phyloP scores from a whole-genome alignment of 1,140 invertebrate species.

The Stenopsyche tienmushanensis region DNA sequence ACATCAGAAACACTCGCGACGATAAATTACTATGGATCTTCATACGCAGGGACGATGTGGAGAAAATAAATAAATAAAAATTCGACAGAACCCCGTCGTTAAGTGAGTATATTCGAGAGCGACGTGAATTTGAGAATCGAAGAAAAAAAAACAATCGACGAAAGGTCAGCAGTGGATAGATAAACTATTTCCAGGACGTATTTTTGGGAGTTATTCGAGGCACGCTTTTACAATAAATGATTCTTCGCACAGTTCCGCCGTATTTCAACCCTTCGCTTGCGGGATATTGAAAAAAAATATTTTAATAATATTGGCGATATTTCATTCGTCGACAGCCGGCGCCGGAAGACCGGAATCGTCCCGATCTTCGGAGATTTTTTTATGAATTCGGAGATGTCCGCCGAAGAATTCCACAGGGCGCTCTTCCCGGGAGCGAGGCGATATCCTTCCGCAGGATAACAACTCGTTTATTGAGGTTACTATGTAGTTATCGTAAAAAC shows the following conservation, averaged over 20 bases:
- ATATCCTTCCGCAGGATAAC: conserved; percentile 18
- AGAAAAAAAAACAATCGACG: too few relatives aligned
- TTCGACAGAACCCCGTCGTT: too few relatives aligned
- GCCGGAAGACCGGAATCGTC: not conserved
- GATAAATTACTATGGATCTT: too few relatives aligned
- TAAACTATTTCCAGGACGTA: too few relatives aligned
- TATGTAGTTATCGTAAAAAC: conserved; percentile 26
- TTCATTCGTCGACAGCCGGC: not conserved
- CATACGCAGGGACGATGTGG: too few relatives aligned
- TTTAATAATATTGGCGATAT: not conserved
- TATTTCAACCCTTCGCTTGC: not conserved
- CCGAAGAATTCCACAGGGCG: not conserved
- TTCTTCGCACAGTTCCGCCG: not conserved
- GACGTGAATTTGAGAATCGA: too few relatives aligned
- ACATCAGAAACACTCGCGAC: too few relatives aligned
- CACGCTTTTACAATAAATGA: not conserved
- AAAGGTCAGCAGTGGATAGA: too few relatives aligned
- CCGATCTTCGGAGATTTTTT: not conserved
- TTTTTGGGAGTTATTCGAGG: not conserved
- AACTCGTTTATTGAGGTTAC: conserved; percentile 27
- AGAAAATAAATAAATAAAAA: too few relatives aligned
- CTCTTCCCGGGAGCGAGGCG: not conserved
- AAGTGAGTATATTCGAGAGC: too few relatives aligned
- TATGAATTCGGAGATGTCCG: not conserved
- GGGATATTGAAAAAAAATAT: not conserved